A percentile compares a stretch with the other conserved stretches of the same genome.
These are phyloP conservation scores for Heliornis fulica DNA, from an alignment of 2,113 vertebrate genomes.

Conservation along the genomic window DNA sequence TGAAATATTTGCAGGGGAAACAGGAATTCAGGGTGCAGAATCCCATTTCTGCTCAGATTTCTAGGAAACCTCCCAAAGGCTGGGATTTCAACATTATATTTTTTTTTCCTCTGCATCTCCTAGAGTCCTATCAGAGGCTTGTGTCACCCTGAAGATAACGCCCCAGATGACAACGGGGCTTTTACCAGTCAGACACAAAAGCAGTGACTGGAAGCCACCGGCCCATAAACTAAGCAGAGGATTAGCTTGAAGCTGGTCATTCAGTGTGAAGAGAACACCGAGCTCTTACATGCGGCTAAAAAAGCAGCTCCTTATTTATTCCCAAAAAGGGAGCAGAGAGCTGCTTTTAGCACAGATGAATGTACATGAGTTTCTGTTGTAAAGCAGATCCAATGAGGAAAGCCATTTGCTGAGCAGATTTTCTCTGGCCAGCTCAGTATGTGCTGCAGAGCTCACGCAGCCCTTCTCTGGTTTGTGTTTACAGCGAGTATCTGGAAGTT, in stretches of 20 bases:
- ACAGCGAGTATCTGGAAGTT: constrained; percentile 92
- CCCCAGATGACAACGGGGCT: not conserved
- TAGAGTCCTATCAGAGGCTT: not conserved
- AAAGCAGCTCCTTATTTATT: not conserved
- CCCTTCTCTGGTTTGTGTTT: constrained; percentile 53
- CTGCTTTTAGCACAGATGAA: not conserved
- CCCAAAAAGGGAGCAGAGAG: not conserved
- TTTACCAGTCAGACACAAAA: not conserved
- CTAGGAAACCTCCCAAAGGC: not conserved
- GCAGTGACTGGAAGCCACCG: not conserved
- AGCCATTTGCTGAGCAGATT: not conserved
- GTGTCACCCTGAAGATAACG: not conserved
- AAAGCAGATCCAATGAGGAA: not conserved
- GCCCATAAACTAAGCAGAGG: not conserved
- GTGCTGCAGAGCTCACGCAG: not conserved
- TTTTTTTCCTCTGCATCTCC: not conserved
- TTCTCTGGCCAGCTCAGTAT: not conserved
- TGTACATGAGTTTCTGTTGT: not conserved
- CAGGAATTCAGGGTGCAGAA: not conserved
- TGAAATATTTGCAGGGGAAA: not conserved
- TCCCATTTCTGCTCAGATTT: not conserved
- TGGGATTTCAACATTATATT: not conserved
- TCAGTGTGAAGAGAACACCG: not conserved
- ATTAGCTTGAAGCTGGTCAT: constrained; percentile 1
- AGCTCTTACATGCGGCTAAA: not conserved